Evolutionary conservation across 2,888 invertebrate genomes (phyloP).

Genomic region (Neuroscelio doddi): DNA sequence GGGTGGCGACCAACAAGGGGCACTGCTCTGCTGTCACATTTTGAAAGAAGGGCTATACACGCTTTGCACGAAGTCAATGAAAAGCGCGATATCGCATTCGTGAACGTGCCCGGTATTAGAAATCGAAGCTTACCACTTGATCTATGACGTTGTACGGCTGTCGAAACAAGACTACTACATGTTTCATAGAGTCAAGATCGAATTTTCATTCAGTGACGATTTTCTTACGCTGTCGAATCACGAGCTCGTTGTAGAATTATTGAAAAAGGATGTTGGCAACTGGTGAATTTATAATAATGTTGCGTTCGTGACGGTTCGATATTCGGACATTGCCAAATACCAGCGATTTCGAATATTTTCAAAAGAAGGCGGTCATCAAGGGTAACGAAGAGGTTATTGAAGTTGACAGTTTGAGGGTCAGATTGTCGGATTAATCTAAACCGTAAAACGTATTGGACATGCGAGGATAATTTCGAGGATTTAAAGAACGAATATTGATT

Average conservation of each 20-base stretch:
- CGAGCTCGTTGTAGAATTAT: neutral
- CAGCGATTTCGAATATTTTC: no score
- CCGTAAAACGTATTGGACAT: no score
- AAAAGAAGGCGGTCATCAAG: no score
- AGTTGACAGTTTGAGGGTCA: no score
- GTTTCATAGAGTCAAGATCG: conserved; percentile 31
- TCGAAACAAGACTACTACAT: conserved; percentile 9
- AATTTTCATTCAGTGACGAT: conserved; percentile 19
- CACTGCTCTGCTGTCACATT: conserved; percentile 1
- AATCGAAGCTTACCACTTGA: conserved; percentile 32
- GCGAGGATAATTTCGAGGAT: no score
- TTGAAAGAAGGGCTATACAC: neutral
- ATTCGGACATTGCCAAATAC: no score
- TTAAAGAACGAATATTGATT: no score
- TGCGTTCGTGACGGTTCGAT: no score
- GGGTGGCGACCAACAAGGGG: neutral
- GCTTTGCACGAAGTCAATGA: conserved; percentile 24
- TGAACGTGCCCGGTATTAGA: conserved; percentile 48
- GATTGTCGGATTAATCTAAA: no score
- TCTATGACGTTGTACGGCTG: conserved; percentile 10
- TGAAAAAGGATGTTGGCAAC: neutral
- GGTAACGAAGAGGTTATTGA: no score
- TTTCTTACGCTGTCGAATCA: conserved; percentile 1
- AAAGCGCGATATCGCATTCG: conserved; percentile 23
- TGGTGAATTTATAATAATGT: no score